Conservation (phyloP, 2,113 vertebrate species). For the Psophia crepitans region DNA sequence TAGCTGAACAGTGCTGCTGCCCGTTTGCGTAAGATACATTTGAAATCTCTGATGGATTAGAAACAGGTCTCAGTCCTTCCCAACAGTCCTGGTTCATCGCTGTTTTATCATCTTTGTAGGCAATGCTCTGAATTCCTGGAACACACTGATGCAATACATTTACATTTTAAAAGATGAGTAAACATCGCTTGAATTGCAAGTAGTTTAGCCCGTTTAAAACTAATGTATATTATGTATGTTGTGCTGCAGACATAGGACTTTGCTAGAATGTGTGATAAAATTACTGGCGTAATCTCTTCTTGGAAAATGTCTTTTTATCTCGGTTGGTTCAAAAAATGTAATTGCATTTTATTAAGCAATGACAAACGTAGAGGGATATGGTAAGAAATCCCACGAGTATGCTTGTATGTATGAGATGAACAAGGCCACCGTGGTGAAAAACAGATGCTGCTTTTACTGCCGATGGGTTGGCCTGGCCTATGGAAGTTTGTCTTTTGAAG, state of each 20-base stretch:
- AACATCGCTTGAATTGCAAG: neutral
- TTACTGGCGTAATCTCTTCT: neutral
- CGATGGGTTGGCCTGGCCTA: neutral
- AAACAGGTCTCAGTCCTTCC: neutral
- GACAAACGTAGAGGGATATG: neutral
- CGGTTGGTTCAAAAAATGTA: neutral
- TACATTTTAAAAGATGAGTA: neutral
- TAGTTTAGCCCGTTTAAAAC: neutral
- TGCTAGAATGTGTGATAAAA: neutral
- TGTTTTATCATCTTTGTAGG: neutral
- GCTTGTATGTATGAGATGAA: neutral
- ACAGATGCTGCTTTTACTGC: neutral
- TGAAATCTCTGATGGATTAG: neutral
- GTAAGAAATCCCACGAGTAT: neutral
- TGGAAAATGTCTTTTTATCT: neutral
- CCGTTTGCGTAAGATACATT: neutral
- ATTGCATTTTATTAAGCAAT: neutral
- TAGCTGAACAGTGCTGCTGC: neutral
- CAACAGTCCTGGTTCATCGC: neutral
- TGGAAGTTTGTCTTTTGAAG: neutral
- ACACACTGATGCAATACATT: neutral
- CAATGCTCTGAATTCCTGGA: neutral
- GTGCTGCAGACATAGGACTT: neutral
- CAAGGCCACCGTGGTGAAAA: neutral
- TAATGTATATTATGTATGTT: neutral